Conservation (phyloP, 2,113 vertebrate species). For the Carassius auratus region DNA sequence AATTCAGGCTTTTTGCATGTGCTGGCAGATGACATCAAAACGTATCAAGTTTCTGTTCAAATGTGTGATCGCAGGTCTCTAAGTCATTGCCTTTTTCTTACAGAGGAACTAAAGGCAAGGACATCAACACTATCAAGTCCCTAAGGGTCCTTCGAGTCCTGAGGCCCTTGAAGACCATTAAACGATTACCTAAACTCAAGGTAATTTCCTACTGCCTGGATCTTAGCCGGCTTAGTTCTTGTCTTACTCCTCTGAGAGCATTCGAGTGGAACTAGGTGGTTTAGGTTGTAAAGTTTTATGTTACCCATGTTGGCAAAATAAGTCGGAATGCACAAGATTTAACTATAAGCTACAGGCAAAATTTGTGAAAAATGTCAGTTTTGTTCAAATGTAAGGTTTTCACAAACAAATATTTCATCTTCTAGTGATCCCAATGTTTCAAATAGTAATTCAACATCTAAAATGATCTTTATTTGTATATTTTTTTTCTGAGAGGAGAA, state of each 20-base stretch:
- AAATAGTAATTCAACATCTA: too few species aligned
- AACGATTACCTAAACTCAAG: constrained; percentile 95
- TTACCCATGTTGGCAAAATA: too few species aligned
- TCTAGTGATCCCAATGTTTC: too few species aligned
- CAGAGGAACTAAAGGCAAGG: constrained; percentile 97
- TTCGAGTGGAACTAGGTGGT: background rate
- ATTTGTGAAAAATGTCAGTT: too few species aligned
- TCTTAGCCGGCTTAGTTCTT: background rate
- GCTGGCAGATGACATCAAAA: constrained; percentile 15
- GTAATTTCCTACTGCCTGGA: constrained; percentile 63
- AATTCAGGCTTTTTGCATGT: constrained; percentile 21
- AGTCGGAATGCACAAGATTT: too few species aligned
- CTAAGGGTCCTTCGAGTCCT: constrained; percentile 92
- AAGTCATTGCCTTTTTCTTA: constrained; percentile 68
- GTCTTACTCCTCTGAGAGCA: background rate
- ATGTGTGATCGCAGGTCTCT: constrained; percentile 37
- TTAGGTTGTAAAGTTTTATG: background rate
- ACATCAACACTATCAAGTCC: constrained; percentile 99
- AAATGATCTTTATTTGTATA: too few species aligned
- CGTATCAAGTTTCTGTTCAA: background rate
- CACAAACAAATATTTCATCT: too few species aligned
- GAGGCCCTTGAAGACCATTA: constrained; percentile 95
- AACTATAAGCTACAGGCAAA: too few species aligned
- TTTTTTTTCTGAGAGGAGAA: too few species aligned
- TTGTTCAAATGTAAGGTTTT: too few species aligned